phyloP scores from a whole-genome alignment of 2,888 invertebrate genomes.

The Polydrusus pterygomalis region DNA sequence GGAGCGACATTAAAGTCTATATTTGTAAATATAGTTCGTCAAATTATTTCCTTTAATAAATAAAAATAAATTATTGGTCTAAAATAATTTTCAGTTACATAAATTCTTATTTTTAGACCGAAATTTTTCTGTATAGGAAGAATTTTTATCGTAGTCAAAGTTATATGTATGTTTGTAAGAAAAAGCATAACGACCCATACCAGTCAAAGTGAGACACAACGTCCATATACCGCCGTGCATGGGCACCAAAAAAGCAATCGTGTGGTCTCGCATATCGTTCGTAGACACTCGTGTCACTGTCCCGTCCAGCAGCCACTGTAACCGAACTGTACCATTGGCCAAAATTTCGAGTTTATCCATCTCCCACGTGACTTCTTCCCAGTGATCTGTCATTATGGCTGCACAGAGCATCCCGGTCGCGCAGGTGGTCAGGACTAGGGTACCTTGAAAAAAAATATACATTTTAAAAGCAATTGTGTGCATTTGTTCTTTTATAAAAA shows the following conservation, averaged over 20 bases:
- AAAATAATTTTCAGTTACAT: too few species aligned
- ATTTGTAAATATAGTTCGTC: too few species aligned
- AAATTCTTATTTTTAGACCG: too few species aligned
- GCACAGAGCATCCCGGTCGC: conserved; percentile 88
- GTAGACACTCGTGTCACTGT: conserved; percentile 79
- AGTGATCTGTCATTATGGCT: conserved; percentile 92
- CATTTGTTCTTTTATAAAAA: neutral
- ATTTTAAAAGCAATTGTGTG: too few species aligned
- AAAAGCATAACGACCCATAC: conserved; percentile 71
- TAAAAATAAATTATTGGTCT: too few species aligned
- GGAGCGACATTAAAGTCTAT: too few species aligned
- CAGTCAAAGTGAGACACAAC: conserved; percentile 87
- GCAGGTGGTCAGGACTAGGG: conserved; percentile 81
- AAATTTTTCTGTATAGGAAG: too few species aligned
- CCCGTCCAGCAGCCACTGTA: conserved; percentile 86
- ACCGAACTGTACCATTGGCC: conserved; percentile 75
- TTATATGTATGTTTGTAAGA: too few species aligned
- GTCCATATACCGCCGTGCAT: conserved; percentile 96
- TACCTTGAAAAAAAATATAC: conserved; percentile 62
- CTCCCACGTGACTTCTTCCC: conserved; percentile 92
- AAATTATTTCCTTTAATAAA: too few species aligned
- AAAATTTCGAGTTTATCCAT: conserved; percentile 75
- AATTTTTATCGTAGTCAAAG: too few species aligned
- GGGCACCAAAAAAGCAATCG: conserved; percentile 83
- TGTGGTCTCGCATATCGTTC: conserved; percentile 63